A percentile compares a stretch with the other conserved stretches of the same genome.
Evolutionary conservation across 1,140 invertebrate genomes (phyloP).

Genomic region (Aphis craccivora): DNA sequence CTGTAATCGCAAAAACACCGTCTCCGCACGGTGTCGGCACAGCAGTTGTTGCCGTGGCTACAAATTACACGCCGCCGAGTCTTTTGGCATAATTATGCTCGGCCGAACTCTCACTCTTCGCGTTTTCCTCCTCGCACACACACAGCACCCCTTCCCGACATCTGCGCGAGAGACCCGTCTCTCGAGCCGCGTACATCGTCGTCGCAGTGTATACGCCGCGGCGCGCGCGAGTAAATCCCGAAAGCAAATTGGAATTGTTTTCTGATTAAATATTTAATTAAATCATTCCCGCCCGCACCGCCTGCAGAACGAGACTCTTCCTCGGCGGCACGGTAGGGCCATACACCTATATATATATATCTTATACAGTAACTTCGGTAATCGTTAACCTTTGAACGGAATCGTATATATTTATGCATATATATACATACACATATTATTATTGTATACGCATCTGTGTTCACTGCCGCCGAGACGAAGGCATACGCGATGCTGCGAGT

Average conservation of each 20-base stretch:
- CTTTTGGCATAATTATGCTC: constrained; percentile 56
- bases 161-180: neutral
- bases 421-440: neutral
- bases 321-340: neutral
- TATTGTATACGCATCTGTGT: neutral
- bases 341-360: neutral
- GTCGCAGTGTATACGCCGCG: neutral
- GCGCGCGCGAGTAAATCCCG: constrained; percentile 38
- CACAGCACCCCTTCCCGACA: no score
- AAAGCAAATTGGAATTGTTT: constrained; percentile 58
- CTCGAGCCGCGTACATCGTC: neutral
- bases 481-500: no score
- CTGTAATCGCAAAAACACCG: neutral
- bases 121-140: neutral
- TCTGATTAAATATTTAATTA: constrained; percentile 58
- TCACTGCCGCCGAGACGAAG: neutral
- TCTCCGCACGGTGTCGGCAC: constrained; percentile 19
- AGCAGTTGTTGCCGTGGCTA: constrained; percentile 57
- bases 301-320: neutral
- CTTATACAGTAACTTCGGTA: neutral
- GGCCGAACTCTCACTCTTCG: constrained; percentile 41
- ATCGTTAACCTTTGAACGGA: constrained; percentile 48
- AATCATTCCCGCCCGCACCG: constrained; percentile 36
- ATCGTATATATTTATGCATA: neutral
- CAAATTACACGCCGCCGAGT: constrained; percentile 50